phyloP scores from a whole-genome alignment of 2,888 invertebrate genomes.

The Rotaria sp. region DNA sequence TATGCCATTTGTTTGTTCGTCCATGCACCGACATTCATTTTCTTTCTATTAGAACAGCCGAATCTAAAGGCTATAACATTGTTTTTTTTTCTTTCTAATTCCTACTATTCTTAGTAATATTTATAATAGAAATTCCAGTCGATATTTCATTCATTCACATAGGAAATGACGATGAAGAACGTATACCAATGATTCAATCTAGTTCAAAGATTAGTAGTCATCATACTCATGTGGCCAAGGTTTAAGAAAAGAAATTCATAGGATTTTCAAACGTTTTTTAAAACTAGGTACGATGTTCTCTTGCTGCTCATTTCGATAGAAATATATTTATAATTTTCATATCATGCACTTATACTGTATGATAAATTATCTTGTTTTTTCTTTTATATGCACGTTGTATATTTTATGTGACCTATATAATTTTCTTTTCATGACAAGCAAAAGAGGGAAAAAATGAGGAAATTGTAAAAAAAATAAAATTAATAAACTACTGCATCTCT shows the following conservation, averaged over 20 bases:
- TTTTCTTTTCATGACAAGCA: background rate
- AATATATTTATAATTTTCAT: background rate
- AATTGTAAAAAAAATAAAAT: background rate
- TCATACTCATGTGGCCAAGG: constrained; percentile 4
- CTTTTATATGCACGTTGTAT: background rate
- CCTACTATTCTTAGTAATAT: background rate
- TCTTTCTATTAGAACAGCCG: background rate
- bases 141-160: background rate
- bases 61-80: background rate
- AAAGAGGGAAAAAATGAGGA: background rate
- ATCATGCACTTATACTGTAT: background rate
- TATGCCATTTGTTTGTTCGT: background rate
- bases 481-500: background rate
- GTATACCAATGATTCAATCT: constrained; percentile 5
- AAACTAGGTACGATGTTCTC: background rate
- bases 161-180: background rate
- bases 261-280: background rate
- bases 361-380: background rate
- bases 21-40: background rate
- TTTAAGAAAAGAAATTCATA: background rate
- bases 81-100: background rate
- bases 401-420: background rate
- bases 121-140: background rate
- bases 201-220: background rate
- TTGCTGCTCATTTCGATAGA: background rate